A percentile compares a stretch with the other conserved stretches of the same genome.
Evolutionary conservation across 2,797 vertebrate genomes (phyloP).

Genomic region (Gymnothorax javanicus): DNA sequence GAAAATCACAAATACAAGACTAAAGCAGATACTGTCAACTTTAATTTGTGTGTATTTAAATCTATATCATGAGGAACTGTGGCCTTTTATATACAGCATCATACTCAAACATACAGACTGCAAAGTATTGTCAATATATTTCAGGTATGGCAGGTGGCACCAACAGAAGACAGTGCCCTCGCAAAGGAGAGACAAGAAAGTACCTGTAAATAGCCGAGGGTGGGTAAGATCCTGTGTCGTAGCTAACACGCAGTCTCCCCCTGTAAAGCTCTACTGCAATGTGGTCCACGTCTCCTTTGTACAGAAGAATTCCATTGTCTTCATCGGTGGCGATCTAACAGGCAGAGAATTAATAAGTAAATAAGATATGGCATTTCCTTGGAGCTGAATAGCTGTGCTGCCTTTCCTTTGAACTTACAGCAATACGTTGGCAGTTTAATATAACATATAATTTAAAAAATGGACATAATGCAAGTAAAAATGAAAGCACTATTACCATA

Average conservation of each 20-base stretch:
- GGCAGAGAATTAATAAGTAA: not conserved
- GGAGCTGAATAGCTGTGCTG: not conserved
- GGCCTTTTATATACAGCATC: too few species aligned
- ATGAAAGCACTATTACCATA: not conserved
- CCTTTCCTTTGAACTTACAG: not conserved
- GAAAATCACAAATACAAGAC: too few species aligned
- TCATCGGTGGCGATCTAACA: constrained; percentile 92
- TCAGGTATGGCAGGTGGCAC: not conserved
- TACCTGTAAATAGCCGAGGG: constrained; percentile 98
- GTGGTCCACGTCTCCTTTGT: constrained; percentile 91
- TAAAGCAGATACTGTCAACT: too few species aligned
- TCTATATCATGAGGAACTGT: too few species aligned
- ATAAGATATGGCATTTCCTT: not conserved
- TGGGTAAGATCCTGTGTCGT: constrained; percentile 89
- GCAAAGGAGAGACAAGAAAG: not conserved
- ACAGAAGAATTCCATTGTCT: constrained; percentile 92
- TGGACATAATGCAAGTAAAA: not conserved
- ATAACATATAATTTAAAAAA: not conserved
- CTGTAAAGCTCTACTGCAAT: constrained; percentile 93
- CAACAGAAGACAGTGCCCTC: not conserved
- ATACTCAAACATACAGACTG: too few species aligned
- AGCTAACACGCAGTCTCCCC: constrained; percentile 93
- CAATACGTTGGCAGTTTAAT: not conserved
- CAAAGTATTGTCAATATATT: not conserved
- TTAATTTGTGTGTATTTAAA: too few species aligned